Percentiles rank a stretch among this genome's conserved stretches.
Evolutionary conservation across 2,888 invertebrate genomes (phyloP).

Genomic region (Hydrotaea diabolus): DNA sequence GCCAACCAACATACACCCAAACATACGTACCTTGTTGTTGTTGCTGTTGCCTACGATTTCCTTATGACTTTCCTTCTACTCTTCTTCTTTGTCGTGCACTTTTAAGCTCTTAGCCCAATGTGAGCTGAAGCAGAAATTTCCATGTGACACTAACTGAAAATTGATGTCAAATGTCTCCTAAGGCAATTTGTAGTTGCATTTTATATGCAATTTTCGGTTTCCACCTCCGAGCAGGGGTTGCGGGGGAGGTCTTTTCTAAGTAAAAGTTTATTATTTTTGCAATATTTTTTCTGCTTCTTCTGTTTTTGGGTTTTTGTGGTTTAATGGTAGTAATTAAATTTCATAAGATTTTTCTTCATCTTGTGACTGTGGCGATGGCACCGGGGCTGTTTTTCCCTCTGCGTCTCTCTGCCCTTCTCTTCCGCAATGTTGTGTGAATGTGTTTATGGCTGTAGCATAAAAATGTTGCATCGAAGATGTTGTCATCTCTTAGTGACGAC

Average conservation of each 20-base stretch:
- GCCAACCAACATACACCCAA: background rate
- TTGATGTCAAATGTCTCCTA: slow-evolving; percentile 53
- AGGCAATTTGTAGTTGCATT: slow-evolving; percentile 46
- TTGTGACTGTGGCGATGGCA: background rate
- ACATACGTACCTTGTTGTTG: background rate
- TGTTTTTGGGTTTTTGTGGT: slow-evolving; percentile 3
- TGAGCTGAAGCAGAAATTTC: slow-evolving; percentile 42
- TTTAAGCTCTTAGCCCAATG: background rate
- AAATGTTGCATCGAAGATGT: slow-evolving; percentile 12
- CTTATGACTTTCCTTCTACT: slow-evolving; percentile 1
- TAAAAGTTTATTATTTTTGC: slow-evolving; percentile 29
- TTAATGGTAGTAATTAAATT: slow-evolving; percentile 41
- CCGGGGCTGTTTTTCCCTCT: background rate
- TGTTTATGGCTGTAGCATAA: slow-evolving; percentile 16
- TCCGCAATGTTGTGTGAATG: slow-evolving; percentile 7
- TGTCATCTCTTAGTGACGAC: slow-evolving; percentile 9
- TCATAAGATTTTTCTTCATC: slow-evolving; percentile 1
- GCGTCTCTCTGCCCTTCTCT: no score
- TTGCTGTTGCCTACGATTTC: background rate
- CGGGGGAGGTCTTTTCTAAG: slow-evolving; percentile 8
- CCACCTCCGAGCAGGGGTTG: background rate
- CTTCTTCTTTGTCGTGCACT: background rate
- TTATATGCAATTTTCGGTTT: slow-evolving; percentile 36
- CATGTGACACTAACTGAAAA: slow-evolving; percentile 58
- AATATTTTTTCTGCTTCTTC: background rate